Evolutionary conservation across 2,888 invertebrate species (phyloP), one percentile per base, ranked within the genome.

Genomic region (Cephus spinipes): DNA sequence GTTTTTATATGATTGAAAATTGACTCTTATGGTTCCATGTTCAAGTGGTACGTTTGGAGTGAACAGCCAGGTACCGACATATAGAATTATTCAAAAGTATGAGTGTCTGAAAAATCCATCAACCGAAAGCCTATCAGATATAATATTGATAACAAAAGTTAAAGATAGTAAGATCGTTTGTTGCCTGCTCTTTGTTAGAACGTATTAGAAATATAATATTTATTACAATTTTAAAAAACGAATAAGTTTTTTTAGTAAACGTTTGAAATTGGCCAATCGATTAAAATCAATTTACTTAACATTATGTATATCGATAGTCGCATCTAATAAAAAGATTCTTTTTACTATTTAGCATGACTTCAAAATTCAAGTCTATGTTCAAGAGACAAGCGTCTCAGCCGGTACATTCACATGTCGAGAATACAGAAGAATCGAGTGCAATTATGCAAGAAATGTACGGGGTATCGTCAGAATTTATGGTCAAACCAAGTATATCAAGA

Each of bases 281-380:
- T 55, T 55, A 2, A 9, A 55, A 9, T 23, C 23, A 9, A 55
- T 23, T 23, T 1, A 55, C 6, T 15, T 9, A 23, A 55, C 23
- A 55, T 23, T 23, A 55, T 23, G 23, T 23, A 55, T 15, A 15
- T 40, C 55, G 23, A 55, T 55, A 55, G 23, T 23, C 55, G 23
- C 23, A 55, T 55, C 23, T 75, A 31, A 31, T 6, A 32, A 40
- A 30, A 55, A 11, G 1, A 68, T 55, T 36, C 3, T 68, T 15
- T 12, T 71, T 15, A 15, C 12, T 23, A 15, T 55, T 69, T 32
- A 82, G 79, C 74, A 83, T 84, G 85, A 73, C 83, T 30, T 77
- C 80, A n/a, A 83, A 82, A 69, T 75, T 83, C n/a, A 84, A 83
- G 69, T 81, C 82, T 30, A 81, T 85, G 69, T 82, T 84, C 34